Evolutionary conservation across 2,797 vertebrate genomes (phyloP), one percentile per base, ranked within the genome.

Genomic region (Emys orbicularis): DNA sequence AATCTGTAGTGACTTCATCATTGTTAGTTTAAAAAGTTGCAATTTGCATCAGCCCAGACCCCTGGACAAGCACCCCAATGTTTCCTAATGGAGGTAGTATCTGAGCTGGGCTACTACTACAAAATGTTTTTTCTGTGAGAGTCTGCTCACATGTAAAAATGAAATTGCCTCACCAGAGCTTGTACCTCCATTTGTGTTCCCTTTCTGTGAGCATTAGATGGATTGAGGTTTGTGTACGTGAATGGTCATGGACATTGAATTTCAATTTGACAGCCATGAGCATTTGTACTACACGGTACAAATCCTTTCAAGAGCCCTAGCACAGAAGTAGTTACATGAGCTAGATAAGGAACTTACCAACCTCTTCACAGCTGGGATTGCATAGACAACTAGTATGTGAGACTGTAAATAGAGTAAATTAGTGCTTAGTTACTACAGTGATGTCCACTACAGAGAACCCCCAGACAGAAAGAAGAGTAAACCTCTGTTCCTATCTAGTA

Each of bases 401-500:
- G 34, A 68, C 34, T 19, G 34, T 68, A 68, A 68, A n/a, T 68
- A 21, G 61, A 68, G 34, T 68, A 37, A n/a, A 19, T 68, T 68
- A 59, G 57, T 59, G 57, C 57, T 59, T 31, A 59, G 29, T 59
- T 59, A 59, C 57, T 59, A 31, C 57, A 59, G 57, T 13, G 12
- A 56, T 56, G 54, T 27, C 54, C 54, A 56, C 10, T 27, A 27
- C 21, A 56, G 54, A 56, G 54, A 25, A 56, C 54, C 54, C 54
- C 21, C 10, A 5, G 54, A 56, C 54, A 56, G 23, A 56, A 56
- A 56, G 53, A 54, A 59, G 59, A 34, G 59, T 61, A 34, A 31
- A 34, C 93, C 87, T 85, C 13, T 19, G 12, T 1, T 94, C 23
- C 49, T 94, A 50, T 68, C 80, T 81, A 93, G 50, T 95, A 96